A percentile compares a stretch with the other conserved stretches of the same genome.
These are phyloP conservation scores for Montipora capricornis DNA, from an alignment of 64 coral and sea anemone species.

Conservation along the genomic window DNA sequence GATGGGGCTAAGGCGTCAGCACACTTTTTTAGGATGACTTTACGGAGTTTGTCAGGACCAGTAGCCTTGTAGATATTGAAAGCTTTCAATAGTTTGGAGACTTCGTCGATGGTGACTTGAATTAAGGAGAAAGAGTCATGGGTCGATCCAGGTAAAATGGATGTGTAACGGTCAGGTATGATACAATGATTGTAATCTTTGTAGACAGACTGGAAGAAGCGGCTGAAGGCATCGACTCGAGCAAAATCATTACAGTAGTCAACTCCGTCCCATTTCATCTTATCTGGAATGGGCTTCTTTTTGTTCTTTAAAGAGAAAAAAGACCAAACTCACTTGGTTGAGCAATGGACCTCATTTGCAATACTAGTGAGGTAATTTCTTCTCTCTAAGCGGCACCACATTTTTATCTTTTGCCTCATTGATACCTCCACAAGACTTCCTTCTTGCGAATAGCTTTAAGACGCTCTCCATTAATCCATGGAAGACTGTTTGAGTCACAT, in stretches of 20 bases:
- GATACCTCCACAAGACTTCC: background rate
- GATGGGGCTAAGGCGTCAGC: too few species aligned
- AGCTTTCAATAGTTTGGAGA: slow-evolving; percentile 20
- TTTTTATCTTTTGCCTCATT: too few species aligned
- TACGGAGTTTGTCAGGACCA: slow-evolving; percentile 17
- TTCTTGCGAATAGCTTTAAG: background rate
- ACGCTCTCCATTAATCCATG: background rate
- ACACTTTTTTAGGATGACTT: background rate
- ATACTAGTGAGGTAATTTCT: too few species aligned
- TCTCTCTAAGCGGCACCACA: too few species aligned
- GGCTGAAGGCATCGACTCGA: too few species aligned
- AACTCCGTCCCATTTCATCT: background rate
- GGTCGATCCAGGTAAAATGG: background rate
- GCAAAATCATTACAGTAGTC: background rate
- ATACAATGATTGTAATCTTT: background rate
- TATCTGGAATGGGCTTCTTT: slow-evolving; percentile 25
- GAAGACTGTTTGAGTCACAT: background rate
- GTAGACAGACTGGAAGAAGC: slow-evolving; percentile 27
- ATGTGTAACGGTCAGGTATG: background rate
- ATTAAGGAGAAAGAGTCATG: background rate
- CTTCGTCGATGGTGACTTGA: slow-evolving; percentile 11
- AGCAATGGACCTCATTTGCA: background rate
- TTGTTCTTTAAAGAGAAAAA: slow-evolving; percentile 51
- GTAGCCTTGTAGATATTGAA: slow-evolving; percentile 32
- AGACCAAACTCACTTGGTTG: slow-evolving; percentile 55